Base-by-base conservation (phyloP, 1,140 invertebrate genomes). In the Macrocentrus cingulum region DNA sequence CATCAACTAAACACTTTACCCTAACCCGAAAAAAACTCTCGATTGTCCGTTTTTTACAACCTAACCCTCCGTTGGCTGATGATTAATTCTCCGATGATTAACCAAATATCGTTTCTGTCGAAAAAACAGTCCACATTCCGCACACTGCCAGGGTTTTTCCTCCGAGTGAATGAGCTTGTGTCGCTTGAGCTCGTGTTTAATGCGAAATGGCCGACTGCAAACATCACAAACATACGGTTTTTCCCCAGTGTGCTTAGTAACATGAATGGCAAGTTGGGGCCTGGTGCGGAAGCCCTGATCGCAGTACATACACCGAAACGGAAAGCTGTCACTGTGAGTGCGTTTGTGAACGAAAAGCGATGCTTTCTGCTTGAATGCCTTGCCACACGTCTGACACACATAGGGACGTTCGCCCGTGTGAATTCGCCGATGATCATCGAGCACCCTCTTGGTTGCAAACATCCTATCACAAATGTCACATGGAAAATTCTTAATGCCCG, bases 201-300 rank as follows among this genome's bases (percentile, higher is more conserved):
- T 79, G 1, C 82, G 71, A 63, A 87, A 89, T 2, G 71, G 60
- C 53, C 83, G 82, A 1, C 80, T 79, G 68, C 89, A 90, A 6
- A 82, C 67, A 4, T 79, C 76, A 68, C 88, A 90, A 2, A 72
- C 72, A 71, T 84, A 85, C 2, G 88, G 86, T 56, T 86, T 82
- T 55, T 89, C 86, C 3, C 84, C 84, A 0, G 85, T 86, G 69
- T 91, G 88, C 48, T 81, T 81, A 0, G 84, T 81, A 3, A 82
- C 67, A 66, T 89, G 87, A 39, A 84, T 63, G 52, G 81, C 68
- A 11, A 87, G 68, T 0, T 83, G 80, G 13, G 83, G 81, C 41
- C 80, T 83, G 5, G 84, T 83, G 29, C 83, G 74, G 66, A 88
- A 88, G 25, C 77, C 76, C 37, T 86, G 80, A 15, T 82, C 75